A percentile compares a stretch with the other conserved stretches of the same genome.
These are phyloP conservation scores for Leuctra nigra DNA, from an alignment of 2,888 invertebrate species.

Conservation along the genomic window DNA sequence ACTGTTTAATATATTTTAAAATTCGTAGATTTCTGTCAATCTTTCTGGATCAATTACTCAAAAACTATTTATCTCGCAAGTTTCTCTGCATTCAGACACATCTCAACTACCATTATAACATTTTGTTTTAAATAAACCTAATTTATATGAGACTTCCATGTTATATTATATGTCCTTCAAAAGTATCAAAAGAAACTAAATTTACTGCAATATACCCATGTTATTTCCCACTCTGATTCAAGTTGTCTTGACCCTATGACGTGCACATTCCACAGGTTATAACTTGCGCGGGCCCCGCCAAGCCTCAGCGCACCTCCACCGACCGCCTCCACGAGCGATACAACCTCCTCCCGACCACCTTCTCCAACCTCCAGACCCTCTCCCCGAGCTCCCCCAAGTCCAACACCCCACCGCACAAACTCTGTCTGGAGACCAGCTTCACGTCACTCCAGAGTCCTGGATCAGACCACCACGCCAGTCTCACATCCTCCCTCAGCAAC, in stretches of 20 bases:
- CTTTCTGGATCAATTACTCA: too few relatives aligned
- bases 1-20: too few relatives aligned
- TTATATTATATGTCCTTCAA: neutral
- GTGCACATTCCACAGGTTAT: too few relatives aligned
- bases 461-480: constrained; percentile 32
- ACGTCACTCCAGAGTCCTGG: constrained; percentile 56
- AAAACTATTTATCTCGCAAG: too few relatives aligned
- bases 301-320: constrained; percentile 56
- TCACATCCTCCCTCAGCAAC: constrained; percentile 34
- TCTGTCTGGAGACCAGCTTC: constrained; percentile 70
- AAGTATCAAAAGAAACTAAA: neutral
- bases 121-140: too few relatives aligned
- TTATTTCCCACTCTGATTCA: too few relatives aligned
- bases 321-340: constrained; percentile 38
- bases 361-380: constrained; percentile 36
- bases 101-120: too few relatives aligned
- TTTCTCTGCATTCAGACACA: too few relatives aligned
- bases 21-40: too few relatives aligned
- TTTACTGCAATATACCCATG: neutral
- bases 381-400: constrained; percentile 45
- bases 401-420: constrained; percentile 46
- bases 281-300: constrained; percentile 70
- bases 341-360: constrained; percentile 30
- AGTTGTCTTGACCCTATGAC: too few relatives aligned
- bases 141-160: too few relatives aligned